phyloP scores from a whole-genome alignment of 2,888 invertebrate species.

The Baronia brevicornis region DNA sequence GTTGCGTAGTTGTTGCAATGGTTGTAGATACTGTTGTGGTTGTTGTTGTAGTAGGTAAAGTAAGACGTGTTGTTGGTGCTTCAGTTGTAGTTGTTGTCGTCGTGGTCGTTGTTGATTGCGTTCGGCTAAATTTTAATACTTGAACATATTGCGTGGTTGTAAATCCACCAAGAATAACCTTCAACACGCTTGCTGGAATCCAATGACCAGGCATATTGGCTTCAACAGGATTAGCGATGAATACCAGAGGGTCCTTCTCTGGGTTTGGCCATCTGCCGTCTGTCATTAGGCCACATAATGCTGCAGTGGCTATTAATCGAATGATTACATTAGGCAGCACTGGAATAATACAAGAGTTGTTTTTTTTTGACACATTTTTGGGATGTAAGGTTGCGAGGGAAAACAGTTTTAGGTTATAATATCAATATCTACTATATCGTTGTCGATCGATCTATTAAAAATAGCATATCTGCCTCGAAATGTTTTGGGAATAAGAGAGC shows the following conservation, averaged over 20 bases:
- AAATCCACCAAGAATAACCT: conserved; percentile 30
- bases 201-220: conserved; percentile 50
- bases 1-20: conserved; percentile 14
- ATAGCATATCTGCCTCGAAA: no score
- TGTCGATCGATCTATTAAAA: no score
- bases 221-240: conserved; percentile 48
- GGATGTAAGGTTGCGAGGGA: no score
- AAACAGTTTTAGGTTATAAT: no score
- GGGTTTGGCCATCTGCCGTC: conserved; percentile 23
- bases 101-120: conserved; percentile 9
- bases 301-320: conserved; percentile 6
- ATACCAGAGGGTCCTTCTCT: conserved; percentile 30
- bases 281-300: conserved; percentile 3
- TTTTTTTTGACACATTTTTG: conserved; percentile 6
- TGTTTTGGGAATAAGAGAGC: no score
- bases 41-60: conserved; percentile 9
- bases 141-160: conserved; percentile 10
- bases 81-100: conserved; percentile 9
- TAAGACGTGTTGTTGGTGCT: not conserved
- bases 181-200: conserved; percentile 45
- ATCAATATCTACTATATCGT: no score
- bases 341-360: conserved; percentile 9
- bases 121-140: not conserved
- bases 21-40: conserved; percentile 8
- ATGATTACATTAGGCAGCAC: conserved; percentile 16